phyloP scores from a whole-genome alignment of 1,140 invertebrate species.

The Mesaphorura yosii region DNA sequence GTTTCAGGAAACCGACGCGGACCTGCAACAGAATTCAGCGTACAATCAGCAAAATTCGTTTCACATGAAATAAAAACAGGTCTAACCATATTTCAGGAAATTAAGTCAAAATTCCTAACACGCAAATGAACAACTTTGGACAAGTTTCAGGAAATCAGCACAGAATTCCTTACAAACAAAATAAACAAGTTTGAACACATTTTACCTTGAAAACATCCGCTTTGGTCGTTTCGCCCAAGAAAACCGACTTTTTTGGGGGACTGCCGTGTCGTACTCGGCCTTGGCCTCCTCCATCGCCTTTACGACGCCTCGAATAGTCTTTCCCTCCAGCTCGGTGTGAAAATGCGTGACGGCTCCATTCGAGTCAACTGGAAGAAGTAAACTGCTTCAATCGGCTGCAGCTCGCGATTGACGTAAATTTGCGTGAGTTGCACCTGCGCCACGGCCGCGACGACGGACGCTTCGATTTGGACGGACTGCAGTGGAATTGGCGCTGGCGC shows the following conservation, averaged over 20 bases:
- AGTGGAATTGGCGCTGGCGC: constrained; percentile 21
- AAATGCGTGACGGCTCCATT: constrained; percentile 23
- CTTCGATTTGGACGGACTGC: constrained; percentile 5
- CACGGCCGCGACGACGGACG: constrained; percentile 16
- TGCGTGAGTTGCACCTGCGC: constrained; percentile 19
- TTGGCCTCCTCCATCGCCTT: constrained; percentile 41
- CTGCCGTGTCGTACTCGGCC: constrained; percentile 39
- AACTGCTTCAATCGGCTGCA: constrained; percentile 20
- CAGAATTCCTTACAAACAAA: constrained; percentile 32
- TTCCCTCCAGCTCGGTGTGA: constrained; percentile 20
- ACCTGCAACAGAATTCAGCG: constrained; percentile 19
- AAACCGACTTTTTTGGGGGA: constrained; percentile 41
- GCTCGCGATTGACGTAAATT: constrained; percentile 22
- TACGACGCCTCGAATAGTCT: constrained; percentile 35
- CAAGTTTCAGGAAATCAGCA: constrained; percentile 40
- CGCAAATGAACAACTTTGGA: no score
- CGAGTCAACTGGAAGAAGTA: constrained; percentile 23
- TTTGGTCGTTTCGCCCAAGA: constrained; percentile 40
- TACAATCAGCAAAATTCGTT: neutral
- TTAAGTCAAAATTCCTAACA: neutral
- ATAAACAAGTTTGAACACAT: constrained; percentile 35
- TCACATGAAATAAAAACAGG: constrained; percentile 36
- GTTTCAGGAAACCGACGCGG: constrained; percentile 39
- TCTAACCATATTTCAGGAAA: constrained; percentile 30
- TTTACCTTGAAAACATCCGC: constrained; percentile 33